Percentiles rank a stretch among this genome's conserved stretches.
phyloP scores from a whole-genome alignment of 2,888 invertebrate genomes.

The Eristalis tenax region DNA sequence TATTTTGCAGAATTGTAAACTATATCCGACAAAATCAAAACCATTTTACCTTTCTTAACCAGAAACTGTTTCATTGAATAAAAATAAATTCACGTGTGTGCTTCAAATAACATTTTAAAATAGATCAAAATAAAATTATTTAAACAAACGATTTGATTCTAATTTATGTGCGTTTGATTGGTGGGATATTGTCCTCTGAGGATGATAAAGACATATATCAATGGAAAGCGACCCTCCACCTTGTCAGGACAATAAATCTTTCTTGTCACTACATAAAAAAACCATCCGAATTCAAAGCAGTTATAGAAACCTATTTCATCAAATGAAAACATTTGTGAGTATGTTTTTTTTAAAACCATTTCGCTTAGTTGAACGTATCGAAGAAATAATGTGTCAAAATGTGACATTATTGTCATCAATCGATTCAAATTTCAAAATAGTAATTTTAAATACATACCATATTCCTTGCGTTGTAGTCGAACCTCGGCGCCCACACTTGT shows the following conservation, averaged over 20 bases:
- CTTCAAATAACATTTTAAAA: background rate
- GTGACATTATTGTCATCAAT: too few species aligned
- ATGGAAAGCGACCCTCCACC: constrained; percentile 11
- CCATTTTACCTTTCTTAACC: too few species aligned
- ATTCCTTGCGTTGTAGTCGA: constrained; percentile 45
- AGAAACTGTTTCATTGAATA: too few species aligned
- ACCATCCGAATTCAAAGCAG: constrained; percentile 11
- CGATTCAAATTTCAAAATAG: too few species aligned
- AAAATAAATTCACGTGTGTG: too few species aligned
- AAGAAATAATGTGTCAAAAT: too few species aligned
- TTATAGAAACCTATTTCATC: background rate
- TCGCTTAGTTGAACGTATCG: too few species aligned
- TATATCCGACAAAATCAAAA: too few species aligned
- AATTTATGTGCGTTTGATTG: background rate
- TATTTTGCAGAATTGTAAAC: too few species aligned
- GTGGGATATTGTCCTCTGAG: background rate
- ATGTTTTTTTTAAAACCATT: too few species aligned
- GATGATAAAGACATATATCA: constrained; percentile 12
- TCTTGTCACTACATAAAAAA: constrained; percentile 2
- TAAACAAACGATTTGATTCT: background rate
- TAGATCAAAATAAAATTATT: background rate
- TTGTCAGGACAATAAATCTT: constrained; percentile 25
- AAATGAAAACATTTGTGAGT: background rate
- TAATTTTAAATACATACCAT: constrained; percentile 32
- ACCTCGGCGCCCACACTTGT: constrained; percentile 31